A percentile compares a stretch with the other conserved stretches of the same genome.
phyloP scores from a whole-genome alignment of 2,113 vertebrate species.

The Gobio gobio region DNA sequence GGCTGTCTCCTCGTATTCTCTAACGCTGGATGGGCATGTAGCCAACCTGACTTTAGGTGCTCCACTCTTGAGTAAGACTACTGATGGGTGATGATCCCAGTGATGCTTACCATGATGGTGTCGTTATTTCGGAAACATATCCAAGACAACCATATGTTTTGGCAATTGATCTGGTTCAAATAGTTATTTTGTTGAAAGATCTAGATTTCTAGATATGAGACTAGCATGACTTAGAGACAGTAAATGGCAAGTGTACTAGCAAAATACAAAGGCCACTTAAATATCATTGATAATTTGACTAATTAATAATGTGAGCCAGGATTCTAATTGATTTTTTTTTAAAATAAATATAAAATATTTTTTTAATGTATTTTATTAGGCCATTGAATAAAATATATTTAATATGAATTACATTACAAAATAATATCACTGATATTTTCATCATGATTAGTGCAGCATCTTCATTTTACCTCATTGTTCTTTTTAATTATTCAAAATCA shows the following conservation, averaged over 20 bases:
- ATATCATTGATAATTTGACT: neutral
- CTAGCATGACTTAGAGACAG: neutral
- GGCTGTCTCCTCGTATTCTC: conserved; percentile 55
- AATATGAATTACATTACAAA: no score
- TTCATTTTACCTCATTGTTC: neutral
- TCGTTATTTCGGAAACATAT: neutral
- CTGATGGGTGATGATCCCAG: conserved; percentile 1
- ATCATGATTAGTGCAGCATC: neutral
- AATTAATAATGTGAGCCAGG: neutral
- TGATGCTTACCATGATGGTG: neutral
- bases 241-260: neutral
- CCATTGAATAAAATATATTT: no score
- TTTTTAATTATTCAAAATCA: no score
- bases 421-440: neutral
- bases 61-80: neutral
- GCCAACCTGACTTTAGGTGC: conserved; percentile 49
- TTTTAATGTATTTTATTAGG: no score
- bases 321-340: neutral
- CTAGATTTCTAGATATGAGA: neutral
- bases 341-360: neutral
- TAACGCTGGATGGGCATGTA: conserved; percentile 55
- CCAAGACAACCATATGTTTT: neutral
- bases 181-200: conserved; percentile 1
- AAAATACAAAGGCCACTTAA: neutral
- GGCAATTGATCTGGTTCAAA: neutral